Conservation (phyloP, 2,797 vertebrate genomes). For the Lepus oiostolus region DNA sequence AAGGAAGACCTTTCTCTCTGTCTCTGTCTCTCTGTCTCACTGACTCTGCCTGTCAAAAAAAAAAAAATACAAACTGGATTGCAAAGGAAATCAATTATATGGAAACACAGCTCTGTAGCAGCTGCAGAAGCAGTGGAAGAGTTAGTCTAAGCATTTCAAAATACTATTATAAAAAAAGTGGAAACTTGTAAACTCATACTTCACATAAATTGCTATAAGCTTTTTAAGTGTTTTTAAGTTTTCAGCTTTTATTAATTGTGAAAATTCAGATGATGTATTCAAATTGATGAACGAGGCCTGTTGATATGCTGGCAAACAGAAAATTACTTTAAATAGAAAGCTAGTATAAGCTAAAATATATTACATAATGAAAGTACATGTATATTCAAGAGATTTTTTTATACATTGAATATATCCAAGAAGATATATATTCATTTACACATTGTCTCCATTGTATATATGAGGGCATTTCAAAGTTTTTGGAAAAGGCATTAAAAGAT, state of each 20-base stretch:
- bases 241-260: conserved; percentile 34
- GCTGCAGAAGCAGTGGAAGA: not conserved
- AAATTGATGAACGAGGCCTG: conserved; percentile 19
- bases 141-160: conserved; percentile 35
- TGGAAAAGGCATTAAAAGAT: no score
- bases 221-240: conserved; percentile 9
- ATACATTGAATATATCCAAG: conserved; percentile 40
- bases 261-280: conserved; percentile 36
- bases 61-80: not conserved
- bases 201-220: conserved; percentile 18
- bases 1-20: no score
- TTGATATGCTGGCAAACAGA: conserved; percentile 23
- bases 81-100: conserved; percentile 4
- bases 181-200: not conserved
- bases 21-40: no score
- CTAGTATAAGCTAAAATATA: conserved; percentile 44
- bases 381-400: not conserved
- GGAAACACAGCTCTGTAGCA: not conserved
- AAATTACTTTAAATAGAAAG: conserved; percentile 56
- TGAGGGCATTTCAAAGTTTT: not conserved
- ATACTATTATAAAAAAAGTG: conserved; percentile 16
- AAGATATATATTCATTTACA: not conserved
- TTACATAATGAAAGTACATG: not conserved
- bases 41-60: no score
- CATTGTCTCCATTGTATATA: not conserved